Conservation (phyloP, 2,888 invertebrate species). For the Junonia oenone region DNA sequence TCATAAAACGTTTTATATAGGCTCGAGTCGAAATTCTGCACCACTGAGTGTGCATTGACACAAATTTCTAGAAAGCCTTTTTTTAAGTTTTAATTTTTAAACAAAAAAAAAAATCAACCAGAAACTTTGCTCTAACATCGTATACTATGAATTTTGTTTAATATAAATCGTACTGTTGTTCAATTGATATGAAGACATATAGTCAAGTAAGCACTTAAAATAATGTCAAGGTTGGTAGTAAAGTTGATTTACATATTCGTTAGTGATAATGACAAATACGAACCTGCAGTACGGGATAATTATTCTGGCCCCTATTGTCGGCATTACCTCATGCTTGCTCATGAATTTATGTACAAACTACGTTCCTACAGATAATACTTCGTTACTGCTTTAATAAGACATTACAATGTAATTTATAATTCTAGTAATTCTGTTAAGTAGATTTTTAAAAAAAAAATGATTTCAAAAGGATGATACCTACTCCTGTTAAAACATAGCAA, state of each 20-base stretch:
- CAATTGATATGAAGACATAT: background rate
- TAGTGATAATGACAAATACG: slow-evolving; percentile 44
- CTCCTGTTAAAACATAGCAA: background rate
- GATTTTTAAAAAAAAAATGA: too few species aligned
- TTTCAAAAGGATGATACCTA: too few species aligned
- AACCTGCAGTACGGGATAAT: slow-evolving; percentile 34
- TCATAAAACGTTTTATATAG: slow-evolving; percentile 22
- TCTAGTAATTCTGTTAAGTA: too few species aligned
- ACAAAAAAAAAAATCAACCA: too few species aligned
- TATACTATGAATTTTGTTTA: too few species aligned
- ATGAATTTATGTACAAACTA: slow-evolving; percentile 11
- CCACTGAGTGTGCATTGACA: slow-evolving; percentile 24
- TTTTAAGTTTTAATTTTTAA: too few species aligned
- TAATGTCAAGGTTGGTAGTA: slow-evolving; percentile 56
- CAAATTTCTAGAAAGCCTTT: slow-evolving; percentile 21
- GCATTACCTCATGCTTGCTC: slow-evolving; percentile 19
- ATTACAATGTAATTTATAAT: background rate
- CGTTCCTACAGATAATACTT: slow-evolving; percentile 1
- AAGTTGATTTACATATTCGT: slow-evolving; percentile 49
- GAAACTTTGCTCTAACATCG: too few species aligned
- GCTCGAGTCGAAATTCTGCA: slow-evolving; percentile 22
- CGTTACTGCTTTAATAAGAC: slow-evolving; percentile 2
- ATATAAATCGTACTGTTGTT: too few species aligned
- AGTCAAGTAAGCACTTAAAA: slow-evolving; percentile 37
- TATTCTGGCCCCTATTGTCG: slow-evolving; percentile 39